Evolutionary conservation across 2,113 vertebrate genomes (phyloP).

Genomic region (Osmerus eperlanus): DNA sequence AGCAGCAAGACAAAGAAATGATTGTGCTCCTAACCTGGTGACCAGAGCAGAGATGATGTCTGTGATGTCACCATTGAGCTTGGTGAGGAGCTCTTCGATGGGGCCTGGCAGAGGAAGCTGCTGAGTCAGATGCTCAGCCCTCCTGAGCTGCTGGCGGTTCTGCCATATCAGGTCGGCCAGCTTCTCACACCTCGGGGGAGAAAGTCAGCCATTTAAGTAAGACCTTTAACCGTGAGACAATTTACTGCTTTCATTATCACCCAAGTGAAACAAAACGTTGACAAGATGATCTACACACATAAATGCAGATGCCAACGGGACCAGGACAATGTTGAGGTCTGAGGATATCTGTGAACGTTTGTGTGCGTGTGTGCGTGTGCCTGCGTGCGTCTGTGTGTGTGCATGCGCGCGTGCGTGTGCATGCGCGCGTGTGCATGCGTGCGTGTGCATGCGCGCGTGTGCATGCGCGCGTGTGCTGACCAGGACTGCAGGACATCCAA

Average conservation of each 20-base stretch:
- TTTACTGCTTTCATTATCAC: neutral
- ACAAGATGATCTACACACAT: too few species aligned
- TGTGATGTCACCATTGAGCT: slow-evolving; percentile 86
- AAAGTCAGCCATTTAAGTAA: neutral
- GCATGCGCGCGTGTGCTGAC: slow-evolving; percentile 48
- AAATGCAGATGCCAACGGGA: too few species aligned
- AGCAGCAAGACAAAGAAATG: too few species aligned
- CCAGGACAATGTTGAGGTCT: neutral
- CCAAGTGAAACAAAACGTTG: neutral
- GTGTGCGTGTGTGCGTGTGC: too few species aligned
- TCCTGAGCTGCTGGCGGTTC: slow-evolving; percentile 92
- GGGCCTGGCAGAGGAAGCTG: slow-evolving; percentile 90
- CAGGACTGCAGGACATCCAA: slow-evolving; percentile 86
- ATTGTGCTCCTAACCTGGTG: slow-evolving; percentile 80
- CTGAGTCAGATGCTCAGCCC: slow-evolving; percentile 89
- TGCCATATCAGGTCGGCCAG: slow-evolving; percentile 94
- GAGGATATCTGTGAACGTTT: neutral
- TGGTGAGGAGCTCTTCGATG: slow-evolving; percentile 84
- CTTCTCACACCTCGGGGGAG: slow-evolving; percentile 86
- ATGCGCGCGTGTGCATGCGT: too few species aligned
- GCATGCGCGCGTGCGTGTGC: too few species aligned
- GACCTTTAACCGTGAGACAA: neutral
- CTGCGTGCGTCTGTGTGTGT: too few species aligned
- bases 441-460: neutral
- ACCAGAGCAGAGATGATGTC: slow-evolving; percentile 95